Conservation (phyloP, 2,113 vertebrate genomes). For the Thryonomys swinderianus region DNA sequence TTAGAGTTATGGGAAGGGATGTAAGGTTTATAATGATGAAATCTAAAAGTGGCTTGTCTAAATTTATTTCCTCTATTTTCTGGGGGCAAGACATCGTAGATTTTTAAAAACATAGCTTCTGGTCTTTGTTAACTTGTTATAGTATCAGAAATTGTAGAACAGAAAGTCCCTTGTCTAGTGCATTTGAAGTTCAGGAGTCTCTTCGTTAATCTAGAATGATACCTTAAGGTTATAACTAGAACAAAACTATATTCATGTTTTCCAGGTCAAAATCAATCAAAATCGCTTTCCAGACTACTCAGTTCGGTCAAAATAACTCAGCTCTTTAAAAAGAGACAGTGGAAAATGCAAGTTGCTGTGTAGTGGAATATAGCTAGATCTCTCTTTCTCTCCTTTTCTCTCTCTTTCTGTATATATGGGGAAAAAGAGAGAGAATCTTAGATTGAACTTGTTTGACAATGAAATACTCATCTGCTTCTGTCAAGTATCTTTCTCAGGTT, state of each 20-base stretch:
- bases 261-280: neutral
- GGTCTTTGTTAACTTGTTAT: neutral
- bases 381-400: neutral
- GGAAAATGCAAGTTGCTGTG: conserved; percentile 30
- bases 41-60: neutral
- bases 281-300: neutral
- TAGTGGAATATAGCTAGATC: neutral
- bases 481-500: neutral
- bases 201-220: conserved; percentile 6
- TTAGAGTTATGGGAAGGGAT: neutral
- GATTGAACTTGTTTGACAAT: neutral
- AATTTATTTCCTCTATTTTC: neutral
- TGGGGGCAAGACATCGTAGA: neutral
- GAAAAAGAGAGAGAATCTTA: neutral
- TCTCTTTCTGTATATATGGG: neutral
- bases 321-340: neutral
- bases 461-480: neutral
- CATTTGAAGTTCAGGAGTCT: neutral
- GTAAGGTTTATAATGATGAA: neutral
- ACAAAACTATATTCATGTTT: neutral
- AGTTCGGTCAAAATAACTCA: neutral
- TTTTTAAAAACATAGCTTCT: neutral
- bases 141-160: neutral
- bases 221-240: conserved; percentile 3
- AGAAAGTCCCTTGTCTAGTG: neutral